Evolutionary conservation across 2,797 vertebrate species (phyloP), one percentile per base, ranked within the genome.

Genomic region (Epinephelus awoara): DNA sequence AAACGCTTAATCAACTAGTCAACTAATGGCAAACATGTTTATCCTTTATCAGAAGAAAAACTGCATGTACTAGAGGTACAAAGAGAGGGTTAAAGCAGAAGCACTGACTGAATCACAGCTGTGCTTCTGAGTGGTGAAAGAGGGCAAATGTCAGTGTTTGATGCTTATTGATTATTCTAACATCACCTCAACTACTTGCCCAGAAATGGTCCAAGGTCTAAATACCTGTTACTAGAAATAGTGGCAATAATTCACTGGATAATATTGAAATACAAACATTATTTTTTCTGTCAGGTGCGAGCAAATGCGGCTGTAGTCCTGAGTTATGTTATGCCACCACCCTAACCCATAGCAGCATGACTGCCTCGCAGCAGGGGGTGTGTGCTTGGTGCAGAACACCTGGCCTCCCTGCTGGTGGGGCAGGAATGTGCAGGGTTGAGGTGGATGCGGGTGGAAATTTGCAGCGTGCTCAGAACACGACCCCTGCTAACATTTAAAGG

Each of bases 361-460:
- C 25, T 21, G 51, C 54, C 6, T 17, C 19, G 44, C 75, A 55
- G 71, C 54, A 44, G 57, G 13, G 50, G 73, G 65, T 9, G 71
- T 75, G 49, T 23, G 55, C 59, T 51, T 18, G 58, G 78, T 79
- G 44, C 49, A 51, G 61, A 79, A 74, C 92, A 93, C 89, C 89
- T 93, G 90, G 89, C 83, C 85, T 90, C 85, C 83, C 87, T 88
- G 90, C 86, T 69, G 89, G 89, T 55, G 64, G 69, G 82, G 82
- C 82, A 89, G 85, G 89, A 94, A 92, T 92, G 90, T 85, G 77
- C 86, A 69, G 75, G 87, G 86, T 73, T 72, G 77, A 87, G 79
- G 83, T 85, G 83, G 83, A 90, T 81, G 78, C 71, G 69, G 89
- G 84, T 84, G 85, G 87, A 92, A 92, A 92, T 90, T 29, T 89